Evolutionary conservation across 2,888 invertebrate genomes (phyloP).

Genomic region (Nomada ruficornis): DNA sequence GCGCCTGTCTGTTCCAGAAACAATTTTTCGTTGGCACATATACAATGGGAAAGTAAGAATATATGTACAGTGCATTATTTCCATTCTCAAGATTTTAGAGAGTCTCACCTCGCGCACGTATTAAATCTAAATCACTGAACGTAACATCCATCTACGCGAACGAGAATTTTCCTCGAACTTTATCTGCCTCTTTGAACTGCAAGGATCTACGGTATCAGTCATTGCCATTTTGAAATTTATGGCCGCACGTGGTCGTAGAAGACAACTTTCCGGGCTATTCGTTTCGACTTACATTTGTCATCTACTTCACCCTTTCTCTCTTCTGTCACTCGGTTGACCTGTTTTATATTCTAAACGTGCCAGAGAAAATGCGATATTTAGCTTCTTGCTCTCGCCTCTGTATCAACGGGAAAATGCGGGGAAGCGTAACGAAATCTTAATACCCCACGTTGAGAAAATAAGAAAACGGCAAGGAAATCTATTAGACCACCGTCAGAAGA

Average conservation of each 20-base stretch:
- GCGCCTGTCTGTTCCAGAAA: neutral
- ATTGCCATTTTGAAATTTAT: conserved; percentile 1
- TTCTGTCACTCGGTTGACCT: conserved; percentile 5
- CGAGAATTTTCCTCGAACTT: neutral
- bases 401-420: neutral
- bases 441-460: neutral
- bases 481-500: neutral
- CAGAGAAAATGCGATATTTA: conserved; percentile 22
- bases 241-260: neutral
- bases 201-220: neutral
- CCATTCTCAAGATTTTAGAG: no score
- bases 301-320: conserved; percentile 2
- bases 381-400: neutral
- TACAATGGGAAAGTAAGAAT: neutral
- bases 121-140: neutral
- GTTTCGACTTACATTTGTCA: conserved; percentile 39
- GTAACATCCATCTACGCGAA: neutral
- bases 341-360: conserved; percentile 30
- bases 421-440: neutral
- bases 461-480: neutral
- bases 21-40: neutral
- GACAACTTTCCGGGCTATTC: conserved; percentile 6
- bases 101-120: neutral
- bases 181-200: neutral
- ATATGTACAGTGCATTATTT: no score